A percentile compares a stretch with the other conserved stretches of the same genome.
Conservation (phyloP, 2,888 invertebrate species). For the Plagodis dolabraria region DNA sequence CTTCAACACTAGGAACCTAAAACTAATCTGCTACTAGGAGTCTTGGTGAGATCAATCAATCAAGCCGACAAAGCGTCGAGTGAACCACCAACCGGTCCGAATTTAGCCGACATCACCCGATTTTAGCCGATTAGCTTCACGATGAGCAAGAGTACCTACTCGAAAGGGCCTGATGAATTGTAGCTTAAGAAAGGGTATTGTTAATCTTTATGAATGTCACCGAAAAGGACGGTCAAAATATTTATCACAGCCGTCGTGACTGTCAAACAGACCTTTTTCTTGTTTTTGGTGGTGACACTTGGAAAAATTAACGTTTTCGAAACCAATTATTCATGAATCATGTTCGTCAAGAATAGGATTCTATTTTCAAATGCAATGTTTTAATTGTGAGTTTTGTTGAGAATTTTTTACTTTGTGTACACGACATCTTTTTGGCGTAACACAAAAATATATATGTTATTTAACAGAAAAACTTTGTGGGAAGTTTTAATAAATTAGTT, state of each 20-base stretch:
- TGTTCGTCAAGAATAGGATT: background rate
- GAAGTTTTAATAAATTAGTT: no score
- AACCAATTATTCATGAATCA: conserved; percentile 14
- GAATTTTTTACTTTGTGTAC: no score
- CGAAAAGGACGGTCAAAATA: conserved; percentile 23
- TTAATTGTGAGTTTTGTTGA: no score
- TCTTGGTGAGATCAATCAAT: conserved; percentile 54
- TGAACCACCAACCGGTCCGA: conserved; percentile 41
- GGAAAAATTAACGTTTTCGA: conserved; percentile 19
- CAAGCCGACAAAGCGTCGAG: conserved; percentile 55
- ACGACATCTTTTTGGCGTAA: no score
- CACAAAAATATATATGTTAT: no score
- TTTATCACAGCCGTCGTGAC: conserved; percentile 25
- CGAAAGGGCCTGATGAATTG: conserved; percentile 49
- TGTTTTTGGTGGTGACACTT: conserved; percentile 13
- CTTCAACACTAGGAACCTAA: conserved; percentile 26
- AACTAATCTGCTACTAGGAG: conserved; percentile 50
- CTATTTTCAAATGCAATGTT: conserved; percentile 8
- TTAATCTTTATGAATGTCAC: conserved; percentile 41
- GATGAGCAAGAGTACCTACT: conserved; percentile 38
- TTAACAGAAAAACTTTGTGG: no score
- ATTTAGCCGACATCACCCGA: conserved; percentile 37
- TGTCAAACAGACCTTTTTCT: conserved; percentile 12
- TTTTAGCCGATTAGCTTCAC: conserved; percentile 53
- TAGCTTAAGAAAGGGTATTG: conserved; percentile 41